Base-by-base conservation (phyloP, 2,113 vertebrate genomes). In the Ammodytes marinus region DNA sequence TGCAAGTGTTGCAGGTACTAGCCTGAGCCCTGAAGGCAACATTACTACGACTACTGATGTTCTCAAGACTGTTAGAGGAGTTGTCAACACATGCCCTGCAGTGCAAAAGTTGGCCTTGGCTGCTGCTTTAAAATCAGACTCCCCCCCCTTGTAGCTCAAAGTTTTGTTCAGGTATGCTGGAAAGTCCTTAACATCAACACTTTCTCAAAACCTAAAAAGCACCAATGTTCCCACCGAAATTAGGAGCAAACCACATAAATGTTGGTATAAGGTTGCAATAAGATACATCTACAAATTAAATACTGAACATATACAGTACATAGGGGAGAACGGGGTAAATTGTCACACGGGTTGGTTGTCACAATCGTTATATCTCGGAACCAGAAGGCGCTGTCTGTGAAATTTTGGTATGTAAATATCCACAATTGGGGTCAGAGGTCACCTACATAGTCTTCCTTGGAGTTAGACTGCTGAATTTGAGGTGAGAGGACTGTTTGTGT, bases 81-180 rank as follows among this genome's bases (percentile, higher is more conserved):
- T 61, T 92, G 88, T 91, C 85, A 83, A 85, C 83, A 88, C 84
- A 83, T 83, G 80, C 80, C 86, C 84, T 69, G 53, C 74, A 84
- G 77, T 65, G 68, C 55, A 79, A 8, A 57, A 68, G 43, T 77
- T 77, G 52, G 52, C 78, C 52, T 69, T 61, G 0, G 5, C 46
- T 9, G 59, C 72, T 43, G 59, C 42, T 12, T 61, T 40, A 8
- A 64, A 75, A 43, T 53, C 4, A 6, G 14, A 66, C 14, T 60
- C 50, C 4, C 54, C 50, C 5, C 43, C 12, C 46, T 42, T 39
- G 10, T 8, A 35, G 27, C 27, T 27, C 57, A 73, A 8, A 52
- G 17, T 79, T 74, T 74, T 77, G n/a, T 71, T 63, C 17, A 55
- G 60, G 69, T 66, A 10, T 47, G 37, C 45, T 77, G 90, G 83